Evolutionary conservation across 1,140 invertebrate genomes (phyloP), one percentile per base, ranked within the genome.

Genomic region (Diorhabda carinulata): DNA sequence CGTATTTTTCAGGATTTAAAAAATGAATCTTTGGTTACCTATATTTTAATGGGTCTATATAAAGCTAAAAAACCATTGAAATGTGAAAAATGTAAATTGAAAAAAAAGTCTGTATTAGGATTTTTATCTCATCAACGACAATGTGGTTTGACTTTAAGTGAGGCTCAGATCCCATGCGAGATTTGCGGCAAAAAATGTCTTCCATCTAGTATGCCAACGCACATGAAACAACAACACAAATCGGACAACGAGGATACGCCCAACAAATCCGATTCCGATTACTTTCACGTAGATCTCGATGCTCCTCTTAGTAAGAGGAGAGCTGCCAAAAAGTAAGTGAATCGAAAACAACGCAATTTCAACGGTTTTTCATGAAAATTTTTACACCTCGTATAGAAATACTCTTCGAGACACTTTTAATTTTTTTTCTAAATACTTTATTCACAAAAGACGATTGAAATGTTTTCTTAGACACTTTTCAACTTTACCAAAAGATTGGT

Each of bases 71-170:
- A 83, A 57, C 79, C 77, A 57, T 76, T 89, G 4, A 76, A 72
- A 56, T 91, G 89, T 76, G 85, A 87, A 71, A 79, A 77, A 56
- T 91, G 89, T 77, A 80, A 81, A 2, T 64, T 63, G 44, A 66
- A 66, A 3, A 86, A 87, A 70, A 84, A 82, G 2, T 90, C 89
- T 47, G 82, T 80, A 0, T 63, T 82, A 5, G 90, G 90, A 10
- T 90, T 86, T 72, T 81, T 87, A 57, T 88, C 88, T 0, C 90
- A 91, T 77, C 79, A 86, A 43, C 78, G 83, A 43, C 83, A 85
- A 68, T 91, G 89, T 76, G 82, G 84, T 40, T 81, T 84, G 83
- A 87, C 89, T 78, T 81, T 79, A 10, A 78, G 84, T 56, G 77
- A 80, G 41, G 78, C 84, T 40, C 83, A 85, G 77, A 77, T 81